Evolutionary conservation across 2,113 vertebrate genomes (phyloP).

Genomic region (Butastur rufipennis): DNA sequence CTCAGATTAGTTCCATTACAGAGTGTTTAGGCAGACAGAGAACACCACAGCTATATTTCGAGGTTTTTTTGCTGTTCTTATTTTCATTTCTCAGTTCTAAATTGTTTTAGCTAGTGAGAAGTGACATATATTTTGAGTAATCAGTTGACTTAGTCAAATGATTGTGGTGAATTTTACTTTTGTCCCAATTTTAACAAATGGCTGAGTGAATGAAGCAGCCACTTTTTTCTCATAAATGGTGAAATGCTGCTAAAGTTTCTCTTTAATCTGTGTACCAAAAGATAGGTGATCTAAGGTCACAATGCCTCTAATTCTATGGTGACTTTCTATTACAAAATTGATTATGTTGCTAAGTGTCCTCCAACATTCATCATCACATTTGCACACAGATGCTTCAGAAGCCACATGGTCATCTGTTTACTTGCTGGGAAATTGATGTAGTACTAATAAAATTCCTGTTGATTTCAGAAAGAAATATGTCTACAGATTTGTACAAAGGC

Average conservation of each 20-base stretch:
- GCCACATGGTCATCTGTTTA: not conserved
- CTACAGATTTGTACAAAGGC: not conserved
- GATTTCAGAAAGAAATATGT: not conserved
- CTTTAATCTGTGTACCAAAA: not conserved
- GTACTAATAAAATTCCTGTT: not conserved
- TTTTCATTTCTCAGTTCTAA: not conserved
- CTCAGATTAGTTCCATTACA: constrained; percentile 8
- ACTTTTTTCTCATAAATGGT: not conserved
- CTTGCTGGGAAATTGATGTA: not conserved
- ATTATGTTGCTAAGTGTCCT: not conserved
- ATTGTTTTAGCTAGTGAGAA: not conserved
- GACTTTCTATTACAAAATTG: not conserved
- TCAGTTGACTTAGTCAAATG: not conserved
- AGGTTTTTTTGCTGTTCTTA: not conserved
- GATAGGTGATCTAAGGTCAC: not conserved
- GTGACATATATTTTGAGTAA: not conserved
- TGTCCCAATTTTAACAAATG: not conserved
- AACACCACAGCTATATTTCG: not conserved
- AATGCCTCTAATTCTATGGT: not conserved
- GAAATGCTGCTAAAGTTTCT: not conserved
- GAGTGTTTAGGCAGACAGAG: not conserved
- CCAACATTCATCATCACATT: not conserved
- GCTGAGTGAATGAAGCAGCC: not conserved
- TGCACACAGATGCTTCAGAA: not conserved
- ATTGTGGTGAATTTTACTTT: not conserved